Conservation (phyloP, 2,888 invertebrate genomes). For the Athetis lepigone region DNA sequence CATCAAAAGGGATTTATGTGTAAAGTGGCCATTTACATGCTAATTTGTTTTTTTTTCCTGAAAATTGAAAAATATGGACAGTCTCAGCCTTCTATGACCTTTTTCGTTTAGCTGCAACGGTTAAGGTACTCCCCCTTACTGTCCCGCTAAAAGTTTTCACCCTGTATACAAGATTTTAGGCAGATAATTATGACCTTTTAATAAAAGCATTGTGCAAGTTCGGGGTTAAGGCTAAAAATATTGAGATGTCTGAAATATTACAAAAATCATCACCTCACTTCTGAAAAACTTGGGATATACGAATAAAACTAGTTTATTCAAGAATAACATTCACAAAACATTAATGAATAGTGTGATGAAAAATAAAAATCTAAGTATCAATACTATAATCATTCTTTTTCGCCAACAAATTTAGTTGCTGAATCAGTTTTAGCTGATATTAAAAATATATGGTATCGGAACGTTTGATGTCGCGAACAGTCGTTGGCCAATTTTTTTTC, state of each 20-base stretch:
- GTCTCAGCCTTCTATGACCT: too few species aligned
- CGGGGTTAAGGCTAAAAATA: background rate
- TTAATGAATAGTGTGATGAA: background rate
- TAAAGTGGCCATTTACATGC: too few species aligned
- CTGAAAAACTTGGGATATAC: background rate
- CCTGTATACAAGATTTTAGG: background rate
- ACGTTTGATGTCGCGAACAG: constrained; percentile 41
- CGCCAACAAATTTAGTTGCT: constrained; percentile 14
- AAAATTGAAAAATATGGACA: too few species aligned
- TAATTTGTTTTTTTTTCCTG: too few species aligned
- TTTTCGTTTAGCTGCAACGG: too few species aligned
- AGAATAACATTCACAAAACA: background rate
- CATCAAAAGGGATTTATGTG: too few species aligned
- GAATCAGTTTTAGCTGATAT: constrained; percentile 24
- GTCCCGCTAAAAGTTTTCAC: too few species aligned
- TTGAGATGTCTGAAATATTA: background rate
- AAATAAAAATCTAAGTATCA: constrained; percentile 12
- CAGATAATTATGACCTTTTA: constrained; percentile 1
- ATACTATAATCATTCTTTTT: background rate
- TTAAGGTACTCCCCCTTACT: too few species aligned
- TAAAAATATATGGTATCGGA: constrained; percentile 31
- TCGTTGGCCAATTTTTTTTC: constrained; percentile 39
- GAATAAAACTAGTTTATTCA: background rate
- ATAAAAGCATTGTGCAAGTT: background rate
- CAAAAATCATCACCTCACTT: background rate